Conservation (phyloP, 2,888 invertebrate species). For the Trichopoda pennipes region DNA sequence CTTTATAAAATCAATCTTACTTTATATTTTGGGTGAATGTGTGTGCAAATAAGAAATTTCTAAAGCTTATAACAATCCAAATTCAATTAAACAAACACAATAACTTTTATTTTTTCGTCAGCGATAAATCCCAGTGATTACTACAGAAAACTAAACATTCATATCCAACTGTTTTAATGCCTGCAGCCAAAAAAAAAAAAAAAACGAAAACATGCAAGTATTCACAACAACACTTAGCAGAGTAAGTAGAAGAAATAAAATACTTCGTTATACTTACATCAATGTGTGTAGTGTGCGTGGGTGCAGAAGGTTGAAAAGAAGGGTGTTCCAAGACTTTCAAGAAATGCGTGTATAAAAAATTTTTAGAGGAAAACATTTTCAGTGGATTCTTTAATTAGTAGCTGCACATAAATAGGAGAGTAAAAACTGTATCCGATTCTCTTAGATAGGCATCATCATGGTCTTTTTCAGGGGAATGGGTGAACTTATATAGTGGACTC, state of each 20-base stretch:
- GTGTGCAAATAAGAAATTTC: constrained; percentile 47
- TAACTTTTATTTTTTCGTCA: constrained; percentile 72
- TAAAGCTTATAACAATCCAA: constrained; percentile 74
- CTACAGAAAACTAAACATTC: constrained; percentile 74
- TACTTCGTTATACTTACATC: neutral
- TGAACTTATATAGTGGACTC: too few relatives aligned
- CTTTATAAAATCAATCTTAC: neutral
- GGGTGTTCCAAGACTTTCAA: neutral
- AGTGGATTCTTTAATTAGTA: too few relatives aligned
- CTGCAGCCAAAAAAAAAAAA: constrained; percentile 24
- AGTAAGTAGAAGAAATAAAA: neutral
- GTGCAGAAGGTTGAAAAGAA: neutral
- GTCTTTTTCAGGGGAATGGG: too few relatives aligned
- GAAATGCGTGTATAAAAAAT: too few relatives aligned
- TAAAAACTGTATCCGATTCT: too few relatives aligned
- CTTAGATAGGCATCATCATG: too few relatives aligned
- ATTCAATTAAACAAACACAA: constrained; percentile 81
- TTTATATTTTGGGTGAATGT: constrained; percentile 23
- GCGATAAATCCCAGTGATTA: constrained; percentile 78
- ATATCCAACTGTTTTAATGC: constrained; percentile 57
- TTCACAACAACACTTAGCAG: constrained; percentile 10
- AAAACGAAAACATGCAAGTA: constrained; percentile 12
- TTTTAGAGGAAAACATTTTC: too few relatives aligned
- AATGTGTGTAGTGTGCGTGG: neutral
- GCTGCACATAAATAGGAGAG: too few relatives aligned